phyloP scores from a whole-genome alignment of 2,113 vertebrate genomes.

The Sporophila hypoxantha region DNA sequence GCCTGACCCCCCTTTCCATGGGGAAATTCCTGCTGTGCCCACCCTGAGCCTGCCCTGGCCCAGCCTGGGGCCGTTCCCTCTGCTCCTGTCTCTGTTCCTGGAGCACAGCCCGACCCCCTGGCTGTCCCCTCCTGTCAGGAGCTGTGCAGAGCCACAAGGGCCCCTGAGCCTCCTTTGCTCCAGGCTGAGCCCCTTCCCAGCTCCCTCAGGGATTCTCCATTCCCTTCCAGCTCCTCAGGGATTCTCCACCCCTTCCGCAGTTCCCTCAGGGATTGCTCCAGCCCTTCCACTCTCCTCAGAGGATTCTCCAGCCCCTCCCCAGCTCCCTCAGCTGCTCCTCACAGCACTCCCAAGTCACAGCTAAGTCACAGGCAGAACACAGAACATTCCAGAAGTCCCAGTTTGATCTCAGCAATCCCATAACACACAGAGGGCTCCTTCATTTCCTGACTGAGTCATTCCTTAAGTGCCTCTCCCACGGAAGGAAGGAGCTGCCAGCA shows the following conservation, averaged over 20 bases:
- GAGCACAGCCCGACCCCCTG: not conserved
- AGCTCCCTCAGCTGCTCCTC: not conserved
- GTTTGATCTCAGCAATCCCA: not conserved
- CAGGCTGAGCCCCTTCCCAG: not conserved
- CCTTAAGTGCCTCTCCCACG: not conserved
- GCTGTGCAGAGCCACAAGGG: not conserved
- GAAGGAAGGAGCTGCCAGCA: not conserved
- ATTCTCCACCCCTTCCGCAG: too few species aligned
- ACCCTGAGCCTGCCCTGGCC: not conserved
- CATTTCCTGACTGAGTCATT: not conserved
- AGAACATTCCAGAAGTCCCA: not conserved
- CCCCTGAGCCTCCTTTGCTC: not conserved
- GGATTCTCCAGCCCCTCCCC: too few species aligned
- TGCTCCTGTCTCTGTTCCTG: not conserved
- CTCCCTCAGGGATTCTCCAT: too few species aligned
- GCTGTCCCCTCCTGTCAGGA: not conserved
- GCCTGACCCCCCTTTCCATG: accelerated
- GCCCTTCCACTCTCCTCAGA: too few species aligned
- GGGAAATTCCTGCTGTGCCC: not conserved
- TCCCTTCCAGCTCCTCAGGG: too few species aligned
- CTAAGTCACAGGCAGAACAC: not conserved
- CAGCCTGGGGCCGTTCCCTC: not conserved
- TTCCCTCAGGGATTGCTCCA: too few species aligned
- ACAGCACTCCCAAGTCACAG: not conserved
- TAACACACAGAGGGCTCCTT: not conserved